Conservation (phyloP, 2,888 invertebrate genomes). For the Phalera bucephala region DNA sequence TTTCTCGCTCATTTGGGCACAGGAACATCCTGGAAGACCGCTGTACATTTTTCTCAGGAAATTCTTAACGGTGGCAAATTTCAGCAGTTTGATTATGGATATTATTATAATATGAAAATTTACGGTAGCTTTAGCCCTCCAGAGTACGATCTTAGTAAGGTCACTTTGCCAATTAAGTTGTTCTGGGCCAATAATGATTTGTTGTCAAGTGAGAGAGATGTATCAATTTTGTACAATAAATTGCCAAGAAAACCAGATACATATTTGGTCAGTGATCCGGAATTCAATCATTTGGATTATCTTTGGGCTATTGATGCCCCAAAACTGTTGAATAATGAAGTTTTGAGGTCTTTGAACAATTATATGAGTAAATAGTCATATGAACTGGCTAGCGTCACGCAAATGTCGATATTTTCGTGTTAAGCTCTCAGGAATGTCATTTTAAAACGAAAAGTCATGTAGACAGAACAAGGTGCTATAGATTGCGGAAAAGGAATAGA, state of each 20-base stretch:
- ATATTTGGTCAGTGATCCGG: conserved; percentile 80
- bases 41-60: conserved; percentile 87
- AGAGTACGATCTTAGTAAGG: conserved; percentile 82
- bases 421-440: too few relatives aligned
- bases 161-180: conserved; percentile 84
- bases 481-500: too few relatives aligned
- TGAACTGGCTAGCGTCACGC: too few relatives aligned
- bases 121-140: conserved; percentile 84
- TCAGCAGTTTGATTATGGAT: conserved; percentile 87
- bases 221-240: conserved; percentile 67
- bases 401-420: too few relatives aligned
- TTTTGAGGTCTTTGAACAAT: conserved; percentile 54
- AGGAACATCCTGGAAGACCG: conserved; percentile 88
- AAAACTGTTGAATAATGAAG: conserved; percentile 79
- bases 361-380: conserved; percentile 13
- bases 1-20: conserved; percentile 88
- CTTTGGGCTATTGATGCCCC: conserved; percentile 85
- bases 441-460: too few relatives aligned
- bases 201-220: conserved; percentile 86
- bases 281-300: conserved; percentile 90
- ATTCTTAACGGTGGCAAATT: conserved; percentile 81
- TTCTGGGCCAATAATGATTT: conserved; percentile 88
- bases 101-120: conserved; percentile 71
- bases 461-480: too few relatives aligned
- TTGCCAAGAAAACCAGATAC: conserved; percentile 75